phyloP scores from a whole-genome alignment of 2,113 vertebrate genomes.

The Otolemur garnettii region DNA sequence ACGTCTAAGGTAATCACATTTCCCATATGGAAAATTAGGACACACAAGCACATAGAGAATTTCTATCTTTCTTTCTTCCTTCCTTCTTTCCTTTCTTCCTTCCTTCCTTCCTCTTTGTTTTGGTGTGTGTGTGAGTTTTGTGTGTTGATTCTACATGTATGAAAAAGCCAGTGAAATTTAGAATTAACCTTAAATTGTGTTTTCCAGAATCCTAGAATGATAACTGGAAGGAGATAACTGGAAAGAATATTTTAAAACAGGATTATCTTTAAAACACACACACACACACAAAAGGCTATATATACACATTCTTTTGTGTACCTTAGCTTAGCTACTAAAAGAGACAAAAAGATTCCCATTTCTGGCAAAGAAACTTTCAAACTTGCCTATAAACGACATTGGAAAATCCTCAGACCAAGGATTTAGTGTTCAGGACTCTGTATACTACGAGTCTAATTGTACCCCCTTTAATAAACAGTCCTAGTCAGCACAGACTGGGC shows the following conservation, averaged over 20 bases:
- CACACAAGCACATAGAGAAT: not conserved
- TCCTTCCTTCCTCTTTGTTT: not conserved
- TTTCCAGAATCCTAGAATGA: not conserved
- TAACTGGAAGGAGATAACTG: not conserved
- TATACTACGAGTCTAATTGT: not conserved
- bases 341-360: not conserved
- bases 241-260: not conserved
- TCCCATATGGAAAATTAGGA: conserved; percentile 23
- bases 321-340: conserved; percentile 40
- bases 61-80: too few species aligned
- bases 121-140: fast-evolving
- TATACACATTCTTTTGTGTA: not conserved
- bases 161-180: conserved; percentile 1
- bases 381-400: not conserved
- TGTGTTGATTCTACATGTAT: not conserved
- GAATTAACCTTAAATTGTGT: conserved; percentile 39
- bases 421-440: not conserved
- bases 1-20: not conserved
- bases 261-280: not conserved
- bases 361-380: not conserved
- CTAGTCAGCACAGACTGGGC: not conserved
- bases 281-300: not conserved
- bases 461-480: not conserved
- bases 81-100: too few species aligned
- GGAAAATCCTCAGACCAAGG: not conserved